Base-by-base conservation (phyloP, 1,140 invertebrate species). In the Aphelenchoides fujianensis region DNA sequence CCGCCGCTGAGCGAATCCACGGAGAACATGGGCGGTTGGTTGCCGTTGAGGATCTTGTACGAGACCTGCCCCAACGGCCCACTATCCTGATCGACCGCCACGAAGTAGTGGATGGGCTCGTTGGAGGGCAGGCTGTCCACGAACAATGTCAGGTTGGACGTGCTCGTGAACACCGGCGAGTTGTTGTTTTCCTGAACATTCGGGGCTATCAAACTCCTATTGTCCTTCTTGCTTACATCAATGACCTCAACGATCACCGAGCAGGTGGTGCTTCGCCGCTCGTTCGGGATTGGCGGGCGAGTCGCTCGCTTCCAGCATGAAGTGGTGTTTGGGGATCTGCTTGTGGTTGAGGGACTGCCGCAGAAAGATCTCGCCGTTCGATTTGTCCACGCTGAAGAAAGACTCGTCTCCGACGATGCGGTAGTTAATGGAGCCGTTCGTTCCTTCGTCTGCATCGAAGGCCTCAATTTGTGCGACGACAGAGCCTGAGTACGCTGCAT, bases 401-500 rank as follows among this genome's bases (percentile, higher is more conserved):
- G 41, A n/a, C 16, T 70, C 37, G 3, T 75, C 48, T 7, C 63
- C 66, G 19, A 68, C 41, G 34, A 74, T 68, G 31, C 31, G 54
- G 30, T 55, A 74, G 23, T 37, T 69, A 2, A 86, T 74, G 3
- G 80, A 70, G 31, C 85, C 86, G 81, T 87, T 87, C 1, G 68
- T 73, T 1, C 86, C 86, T 69, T 85, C 83, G 82, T 87, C 86
- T 3, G 81, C 79, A 77, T 87, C 86, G 30, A 41, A 74, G 2
- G 86, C 86, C 5, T 79, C 80, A 9, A 87, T 73, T 27, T 79
- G 84, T 3, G 83, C 83, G 0, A 86, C 82, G 61, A 74, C 61
- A 12, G 57, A 73, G n/a, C 74, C 63, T 69, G 61, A 41, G 7
- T n/a, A 19, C n/a, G n/a, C 7, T 64, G 30, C 19, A 64, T 7